Conservation (phyloP, 1,140 invertebrate genomes). For the Pseudomyrmex cubaensis region DNA sequence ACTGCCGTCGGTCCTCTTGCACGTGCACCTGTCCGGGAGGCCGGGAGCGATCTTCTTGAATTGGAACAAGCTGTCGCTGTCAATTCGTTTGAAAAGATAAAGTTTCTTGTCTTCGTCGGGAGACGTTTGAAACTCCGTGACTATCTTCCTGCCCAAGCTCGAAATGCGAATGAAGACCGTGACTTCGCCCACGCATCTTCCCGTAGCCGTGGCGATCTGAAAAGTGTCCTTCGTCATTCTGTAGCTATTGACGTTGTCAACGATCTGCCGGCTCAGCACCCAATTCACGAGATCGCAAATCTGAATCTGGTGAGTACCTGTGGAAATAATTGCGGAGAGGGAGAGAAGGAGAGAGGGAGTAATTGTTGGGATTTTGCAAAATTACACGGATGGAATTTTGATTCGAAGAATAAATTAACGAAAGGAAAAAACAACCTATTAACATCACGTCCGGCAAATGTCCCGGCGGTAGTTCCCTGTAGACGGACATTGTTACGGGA, state of each 20-base stretch:
- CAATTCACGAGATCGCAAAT: slow-evolving; percentile 77
- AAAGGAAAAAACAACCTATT: slow-evolving; percentile 67
- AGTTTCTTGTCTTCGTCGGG: slow-evolving; percentile 75
- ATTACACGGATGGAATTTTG: not conserved
- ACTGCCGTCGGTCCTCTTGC: slow-evolving; percentile 37
- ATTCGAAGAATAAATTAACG: not conserved
- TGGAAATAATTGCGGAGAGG: not conserved
- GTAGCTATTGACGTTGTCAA: slow-evolving; percentile 68
- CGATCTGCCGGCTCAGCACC: slow-evolving; percentile 69
- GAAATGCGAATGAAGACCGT: slow-evolving; percentile 87
- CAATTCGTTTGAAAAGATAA: slow-evolving; percentile 80
- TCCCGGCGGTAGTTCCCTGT: slow-evolving; percentile 80
- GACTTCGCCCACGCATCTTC: slow-evolving; percentile 84
- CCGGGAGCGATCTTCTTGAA: slow-evolving; percentile 74
- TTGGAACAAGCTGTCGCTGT: slow-evolving; percentile 75
- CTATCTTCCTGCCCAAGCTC: slow-evolving; percentile 88
- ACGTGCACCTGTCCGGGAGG: slow-evolving; percentile 26
- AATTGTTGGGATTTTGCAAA: not conserved
- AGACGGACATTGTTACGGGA: slow-evolving; percentile 79
- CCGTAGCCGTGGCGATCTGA: slow-evolving; percentile 81
- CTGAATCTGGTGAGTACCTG: slow-evolving; percentile 76
- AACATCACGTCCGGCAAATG: slow-evolving; percentile 80
- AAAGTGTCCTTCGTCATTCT: slow-evolving; percentile 87
- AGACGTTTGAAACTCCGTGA: slow-evolving; percentile 87
- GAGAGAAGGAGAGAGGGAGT: too few species aligned